Conservation (phyloP, 2,888 invertebrate species). For the Aleiodes leptofemur region DNA sequence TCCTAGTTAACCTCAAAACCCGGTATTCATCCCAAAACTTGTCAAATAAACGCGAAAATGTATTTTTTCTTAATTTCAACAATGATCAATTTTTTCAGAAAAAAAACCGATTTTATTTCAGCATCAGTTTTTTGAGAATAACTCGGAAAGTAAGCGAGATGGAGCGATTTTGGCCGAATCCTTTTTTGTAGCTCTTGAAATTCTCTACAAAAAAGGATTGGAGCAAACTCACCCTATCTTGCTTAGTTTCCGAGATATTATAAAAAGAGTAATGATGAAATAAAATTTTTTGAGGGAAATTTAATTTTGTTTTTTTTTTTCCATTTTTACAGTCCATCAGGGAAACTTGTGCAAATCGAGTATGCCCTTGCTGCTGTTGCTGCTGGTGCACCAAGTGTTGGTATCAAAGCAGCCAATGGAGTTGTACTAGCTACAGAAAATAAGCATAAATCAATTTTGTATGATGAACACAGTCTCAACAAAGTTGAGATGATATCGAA, state of each 20-base stretch:
- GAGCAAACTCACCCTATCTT: too few relatives aligned
- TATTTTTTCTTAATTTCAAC: too few relatives aligned
- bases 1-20: conserved; percentile 2
- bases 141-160: too few relatives aligned
- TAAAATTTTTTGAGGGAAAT: too few relatives aligned
- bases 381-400: conserved; percentile 98
- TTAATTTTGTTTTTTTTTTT: conserved; percentile 10
- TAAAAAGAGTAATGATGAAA: too few relatives aligned
- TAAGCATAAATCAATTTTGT: conserved; percentile 96
- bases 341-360: conserved; percentile 99
- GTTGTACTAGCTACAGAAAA: conserved; percentile 99
- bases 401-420: conserved; percentile 98
- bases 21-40: neutral
- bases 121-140: too few relatives aligned
- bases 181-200: too few relatives aligned
- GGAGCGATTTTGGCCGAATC: too few relatives aligned
- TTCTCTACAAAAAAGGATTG: too few relatives aligned
- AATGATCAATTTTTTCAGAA: too few relatives aligned
- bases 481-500: conserved; percentile 97
- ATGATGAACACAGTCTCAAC: conserved; percentile 97
- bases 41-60: conserved; percentile 6
- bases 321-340: conserved; percentile 88
- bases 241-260: too few relatives aligned
- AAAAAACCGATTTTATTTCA: too few relatives aligned
- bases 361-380: conserved; percentile 99